Evolutionary conservation across 2,888 invertebrate species (phyloP), one percentile per base, ranked within the genome.

Genomic region (Drosophila melanosoma): DNA sequence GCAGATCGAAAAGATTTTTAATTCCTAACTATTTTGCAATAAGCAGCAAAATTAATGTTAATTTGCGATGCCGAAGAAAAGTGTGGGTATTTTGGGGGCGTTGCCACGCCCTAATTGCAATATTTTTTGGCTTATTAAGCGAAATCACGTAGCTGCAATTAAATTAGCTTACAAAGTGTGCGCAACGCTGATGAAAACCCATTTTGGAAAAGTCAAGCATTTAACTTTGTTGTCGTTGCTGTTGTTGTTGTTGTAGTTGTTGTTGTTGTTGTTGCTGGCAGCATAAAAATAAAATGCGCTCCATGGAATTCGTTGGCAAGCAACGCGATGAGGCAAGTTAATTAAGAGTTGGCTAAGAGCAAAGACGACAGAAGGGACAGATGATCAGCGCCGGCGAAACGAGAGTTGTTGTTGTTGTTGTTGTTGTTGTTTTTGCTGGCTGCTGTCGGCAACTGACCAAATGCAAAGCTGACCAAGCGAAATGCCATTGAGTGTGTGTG

Each of bases 61-160:
- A 67, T 75, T 80, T 75, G 15, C 48, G 8, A n/a, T n/a, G 29
- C 29, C 3, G 26, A 12, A 17, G 10, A 17, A 12, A 17, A 6
- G 32, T 20, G 36, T 26, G 26, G 38, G 1, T 12, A 6, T 38
- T n/a, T n/a, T 29, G n/a, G n/a, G n/a, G 29, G 45, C 17, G 29
- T 20, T 32, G 56, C 56, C 66, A 78, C 79, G 79, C 79, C 82
- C 82, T 67, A 73, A 78, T 79, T 78, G 79, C 69, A 79, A 79
- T 79, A 79, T 81, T 82, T 82, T 81, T 76, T 63, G 65, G 45
- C 77, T 72, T 69, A 81, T 80, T 81, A 76, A 73, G 73, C 90
- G 81, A 76, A 81, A 73, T 74, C 88, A 84, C 90, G 90, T 84
- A 80, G 80, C 83, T 74, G 77, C 86, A 90, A 84, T 84, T 84